A percentile compares a stretch with the other conserved stretches of the same genome.
These are phyloP conservation scores for Hyposoter dolosus DNA, from an alignment of 2,888 invertebrate genomes.

Conservation along the genomic window DNA sequence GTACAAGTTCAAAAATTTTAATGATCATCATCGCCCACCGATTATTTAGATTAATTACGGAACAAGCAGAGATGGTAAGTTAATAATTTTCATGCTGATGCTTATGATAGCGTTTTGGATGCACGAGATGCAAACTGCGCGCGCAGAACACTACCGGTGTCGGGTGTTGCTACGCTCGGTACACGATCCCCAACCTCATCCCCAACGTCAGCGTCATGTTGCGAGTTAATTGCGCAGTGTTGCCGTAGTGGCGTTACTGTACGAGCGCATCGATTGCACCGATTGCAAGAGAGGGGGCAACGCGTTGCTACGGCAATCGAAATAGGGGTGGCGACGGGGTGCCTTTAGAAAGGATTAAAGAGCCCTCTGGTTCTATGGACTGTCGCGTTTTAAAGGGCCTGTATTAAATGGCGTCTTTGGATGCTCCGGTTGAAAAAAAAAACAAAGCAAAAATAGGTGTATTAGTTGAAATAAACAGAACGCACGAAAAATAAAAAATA, in stretches of 20 bases:
- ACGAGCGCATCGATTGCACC: background rate
- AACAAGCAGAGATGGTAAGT: background rate
- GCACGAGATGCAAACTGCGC: background rate
- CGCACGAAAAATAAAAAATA: slow-evolving; percentile 3
- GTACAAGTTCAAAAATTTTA: background rate
- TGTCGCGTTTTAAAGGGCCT: slow-evolving; percentile 24
- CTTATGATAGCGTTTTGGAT: background rate
- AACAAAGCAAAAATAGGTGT: slow-evolving; percentile 35
- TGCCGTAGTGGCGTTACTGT: background rate
- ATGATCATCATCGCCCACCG: background rate
- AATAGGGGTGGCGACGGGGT: background rate
- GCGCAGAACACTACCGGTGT: background rate
- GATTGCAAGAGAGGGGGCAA: background rate
- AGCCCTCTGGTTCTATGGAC: slow-evolving; percentile 33
- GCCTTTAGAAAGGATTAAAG: slow-evolving; percentile 25
- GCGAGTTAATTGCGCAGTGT: slow-evolving; percentile 1
- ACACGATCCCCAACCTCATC: background rate
- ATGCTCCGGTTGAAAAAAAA: slow-evolving; percentile 25
- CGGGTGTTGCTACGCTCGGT: slow-evolving; percentile 13
- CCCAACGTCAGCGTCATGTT: background rate
- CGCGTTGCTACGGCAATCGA: slow-evolving; percentile 26
- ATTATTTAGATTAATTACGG: background rate
- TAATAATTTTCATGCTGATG: background rate
- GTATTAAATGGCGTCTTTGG: slow-evolving; percentile 47
- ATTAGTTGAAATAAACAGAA: background rate